Base-by-base conservation (phyloP, 2,113 vertebrate species). In the Kryptolebias marmoratus region DNA sequence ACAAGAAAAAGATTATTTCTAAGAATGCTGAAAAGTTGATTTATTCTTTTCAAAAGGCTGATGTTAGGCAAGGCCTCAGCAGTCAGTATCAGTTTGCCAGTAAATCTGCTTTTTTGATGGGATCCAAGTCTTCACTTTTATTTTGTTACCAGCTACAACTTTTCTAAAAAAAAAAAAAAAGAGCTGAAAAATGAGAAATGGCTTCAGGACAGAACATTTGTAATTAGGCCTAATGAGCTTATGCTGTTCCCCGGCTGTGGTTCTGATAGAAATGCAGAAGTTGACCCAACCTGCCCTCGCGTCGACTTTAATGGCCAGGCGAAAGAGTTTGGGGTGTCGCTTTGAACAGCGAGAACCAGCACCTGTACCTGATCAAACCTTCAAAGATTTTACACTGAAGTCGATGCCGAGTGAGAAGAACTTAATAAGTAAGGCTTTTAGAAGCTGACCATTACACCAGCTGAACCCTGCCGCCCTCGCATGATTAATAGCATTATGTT, bases 331-430 rank as follows among this genome's bases (percentile, higher is more conserved):
- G 83, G 91, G 81, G 86, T 89, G 90, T 88, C 54, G 82, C 90
- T 93, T 93, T 93, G 87, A 94, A 90, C 89, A 62, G 77, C 48
- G 58, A 73, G 83, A 80, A 62, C 58, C 66, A 56, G 87, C 90
- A 91, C 88, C 89, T 87, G 90, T 85, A 84, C 82, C 92, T 90
- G 89, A 94, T 93, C 88, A 91, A 87, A 90, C 81, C 92, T 91
- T 93, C 92, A 93, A 93, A 94, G 88, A 83, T 83, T 81, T 79
- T 65, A 80, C 77, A 69, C 77, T 80, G 48, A 63, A 79, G 71
- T 84, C 87, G 67, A 48, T 27, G 14, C 81, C 70, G 87, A 92
- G 83, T 84, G 89, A 93, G 89, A 82, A 74, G 70, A 87, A 89
- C 84, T 85, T 94, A 92, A 94, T 88, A 93, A 91, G 88, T 83